Base-by-base conservation (phyloP, 2,113 vertebrate genomes). In the Petroica traversi region DNA sequence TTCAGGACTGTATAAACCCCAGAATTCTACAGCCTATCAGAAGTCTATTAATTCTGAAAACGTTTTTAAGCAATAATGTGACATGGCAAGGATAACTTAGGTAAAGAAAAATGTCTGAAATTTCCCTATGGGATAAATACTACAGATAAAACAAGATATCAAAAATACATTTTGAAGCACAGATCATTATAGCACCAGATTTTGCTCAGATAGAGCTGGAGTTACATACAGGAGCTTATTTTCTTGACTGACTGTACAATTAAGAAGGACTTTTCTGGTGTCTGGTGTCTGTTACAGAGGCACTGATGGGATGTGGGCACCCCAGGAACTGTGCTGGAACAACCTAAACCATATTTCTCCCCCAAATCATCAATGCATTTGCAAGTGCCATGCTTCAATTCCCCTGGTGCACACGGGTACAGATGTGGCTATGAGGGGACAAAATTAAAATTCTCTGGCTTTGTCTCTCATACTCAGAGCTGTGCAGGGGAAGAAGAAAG, bases 81-180 rank as follows among this genome's bases (percentile, higher is more conserved):
- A 93, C 87, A 73, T 46, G 82, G 93, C 48, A 94, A 90, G 88
- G 97, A 88, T 85, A 95, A 94, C 58, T 52, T 1, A 0, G 48
- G 79, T 89, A 85, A 95, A 97, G 93, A 97, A 96, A 97, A 95
- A 63, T 82, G 58, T 23, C 52, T 82, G 92, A 88, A 72, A 94
- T 96, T 93, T 97, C 95, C 93, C 78, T 46, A 7, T 22, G 69
- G 92, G 90, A 58, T 36, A 72, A 73, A 57, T 51, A 43, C 43
- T 62, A 91, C 16, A n/a, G 74, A 67, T 83, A 48, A 66, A 94
- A 93, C 52, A 91, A 97, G 92, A 91, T 93, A 80, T 95, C 49
- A 85, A 74, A 95, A 95, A 77, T 73, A 77, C 55, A 55, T 87
- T 96, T 94, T 85, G 88, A 95, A 96, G 87, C 59, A 48, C 18